Evolutionary conservation across 2,888 invertebrate species (phyloP), one percentile per base, ranked within the genome.

Genomic region (Apodemia mormo): DNA sequence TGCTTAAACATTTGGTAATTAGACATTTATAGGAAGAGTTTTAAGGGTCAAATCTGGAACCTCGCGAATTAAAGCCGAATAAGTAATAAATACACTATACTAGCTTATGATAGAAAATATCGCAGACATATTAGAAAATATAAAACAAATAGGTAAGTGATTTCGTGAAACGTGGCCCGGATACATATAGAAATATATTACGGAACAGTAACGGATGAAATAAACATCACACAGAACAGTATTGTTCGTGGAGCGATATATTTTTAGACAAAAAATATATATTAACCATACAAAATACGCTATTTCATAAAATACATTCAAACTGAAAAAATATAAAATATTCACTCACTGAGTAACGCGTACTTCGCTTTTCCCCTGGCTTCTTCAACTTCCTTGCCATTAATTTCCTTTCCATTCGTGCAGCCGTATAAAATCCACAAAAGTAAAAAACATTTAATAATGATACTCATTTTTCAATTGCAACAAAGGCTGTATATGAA

Each of bases 271-370:
- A 29, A 58, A 58, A 7, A 22, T 58, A 14, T 33, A 58, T 30
- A 58, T 58, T 58, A 30, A 58, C 22, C 30, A 1, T 3, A 12
- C 9, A 8, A 58, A 58, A 10, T 12, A 33, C 12, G 12, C 29
- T 5, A 58, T 58, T 12, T 9, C 30, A 22, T n/a, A 37, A 65
- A 65, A 37, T 2, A 52, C 22, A 71, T 70, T 67, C 69, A 75
- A 68, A 45, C 4, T 40, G 6, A 49, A 22, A 4, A 12, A 33
- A 61, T 61, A 61, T 12, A 58, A 61, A 61, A 33, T 61, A 33
- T 69, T 66, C 77, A 91, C 92, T 88, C 77, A 92, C 92, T 88
- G 74, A 91, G 73, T 68, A 92, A 78, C 2, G 91, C 92, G 73
- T 83, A 90, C 81, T 89, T 88, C 40, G 80, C 88, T 79, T 87